Percentiles rank a stretch among this genome's conserved stretches.
Evolutionary conservation across 2,888 invertebrate genomes (phyloP).

Genomic region (Acanthosepion lycidas): DNA sequence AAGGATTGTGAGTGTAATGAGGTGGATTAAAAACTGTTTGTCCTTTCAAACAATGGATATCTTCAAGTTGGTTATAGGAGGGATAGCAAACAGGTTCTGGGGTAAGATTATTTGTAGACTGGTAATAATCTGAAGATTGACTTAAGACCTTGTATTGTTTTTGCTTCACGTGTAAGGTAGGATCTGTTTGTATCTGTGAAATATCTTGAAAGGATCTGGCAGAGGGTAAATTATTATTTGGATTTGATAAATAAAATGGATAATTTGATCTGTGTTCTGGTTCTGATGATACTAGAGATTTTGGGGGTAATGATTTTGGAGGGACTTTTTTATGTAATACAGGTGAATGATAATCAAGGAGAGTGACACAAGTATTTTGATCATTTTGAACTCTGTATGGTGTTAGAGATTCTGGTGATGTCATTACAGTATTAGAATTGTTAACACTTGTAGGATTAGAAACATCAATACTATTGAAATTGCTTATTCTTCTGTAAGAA

Average conservation of each 20-base stretch:
- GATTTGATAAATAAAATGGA: neutral
- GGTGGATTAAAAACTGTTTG: neutral
- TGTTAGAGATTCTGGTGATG: neutral
- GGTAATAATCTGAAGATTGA: neutral
- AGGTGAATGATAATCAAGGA: neutral
- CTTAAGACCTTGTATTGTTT: neutral
- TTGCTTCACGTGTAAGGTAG: neutral
- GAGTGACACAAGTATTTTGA: neutral
- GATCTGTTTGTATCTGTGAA: neutral
- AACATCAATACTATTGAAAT: neutral
- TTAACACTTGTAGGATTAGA: neutral
- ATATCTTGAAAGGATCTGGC: neutral
- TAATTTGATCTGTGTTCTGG: neutral
- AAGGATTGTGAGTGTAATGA: neutral
- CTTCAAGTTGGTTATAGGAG: neutral
- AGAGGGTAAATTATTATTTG: neutral
- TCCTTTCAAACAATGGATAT: neutral
- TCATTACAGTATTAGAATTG: neutral
- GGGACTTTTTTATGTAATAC: neutral
- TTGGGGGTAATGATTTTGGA: neutral
- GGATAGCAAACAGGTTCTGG: neutral
- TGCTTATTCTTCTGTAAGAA: neutral
- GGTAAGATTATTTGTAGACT: neutral
- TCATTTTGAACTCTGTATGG: too few relatives aligned
- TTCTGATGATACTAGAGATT: neutral